phyloP scores from a whole-genome alignment of 2,888 invertebrate species.

The Stenotaenia linearis region DNA sequence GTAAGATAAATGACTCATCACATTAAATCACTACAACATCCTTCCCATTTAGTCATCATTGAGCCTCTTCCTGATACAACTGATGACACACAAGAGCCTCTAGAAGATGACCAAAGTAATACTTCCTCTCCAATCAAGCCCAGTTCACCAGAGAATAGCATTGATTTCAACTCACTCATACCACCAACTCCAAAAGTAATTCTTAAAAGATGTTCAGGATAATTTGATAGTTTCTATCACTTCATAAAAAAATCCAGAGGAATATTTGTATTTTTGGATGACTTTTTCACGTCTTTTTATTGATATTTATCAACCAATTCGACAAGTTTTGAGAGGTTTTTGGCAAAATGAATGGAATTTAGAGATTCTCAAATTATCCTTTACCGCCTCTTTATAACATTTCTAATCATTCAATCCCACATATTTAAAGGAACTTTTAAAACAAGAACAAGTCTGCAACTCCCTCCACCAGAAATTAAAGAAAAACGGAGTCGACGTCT shows the following conservation, averaged over 20 bases:
- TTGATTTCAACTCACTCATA: not conserved
- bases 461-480: not conserved
- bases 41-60: not conserved
- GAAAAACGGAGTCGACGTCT: constrained; percentile 10
- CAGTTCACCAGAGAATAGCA: not conserved
- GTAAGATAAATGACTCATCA: too few species aligned
- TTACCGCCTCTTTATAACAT: too few species aligned
- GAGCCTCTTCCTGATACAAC: not conserved
- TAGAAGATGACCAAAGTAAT: not conserved
- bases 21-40: not conserved
- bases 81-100: not conserved
- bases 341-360: too few species aligned
- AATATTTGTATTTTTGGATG: too few species aligned
- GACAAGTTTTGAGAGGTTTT: too few species aligned
- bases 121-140: not conserved
- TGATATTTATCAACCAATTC: too few species aligned
- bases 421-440: not conserved
- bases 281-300: too few species aligned
- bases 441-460: not conserved
- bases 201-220: not conserved
- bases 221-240: too few species aligned
- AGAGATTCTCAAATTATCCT: too few species aligned
- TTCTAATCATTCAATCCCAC: not conserved
- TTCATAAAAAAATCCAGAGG: too few species aligned
- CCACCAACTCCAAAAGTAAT: not conserved